A percentile compares a stretch with the other conserved stretches of the same genome.
These are phyloP conservation scores for Agrochola lychnidis DNA, from an alignment of 2,888 invertebrate species.

Conservation along the genomic window DNA sequence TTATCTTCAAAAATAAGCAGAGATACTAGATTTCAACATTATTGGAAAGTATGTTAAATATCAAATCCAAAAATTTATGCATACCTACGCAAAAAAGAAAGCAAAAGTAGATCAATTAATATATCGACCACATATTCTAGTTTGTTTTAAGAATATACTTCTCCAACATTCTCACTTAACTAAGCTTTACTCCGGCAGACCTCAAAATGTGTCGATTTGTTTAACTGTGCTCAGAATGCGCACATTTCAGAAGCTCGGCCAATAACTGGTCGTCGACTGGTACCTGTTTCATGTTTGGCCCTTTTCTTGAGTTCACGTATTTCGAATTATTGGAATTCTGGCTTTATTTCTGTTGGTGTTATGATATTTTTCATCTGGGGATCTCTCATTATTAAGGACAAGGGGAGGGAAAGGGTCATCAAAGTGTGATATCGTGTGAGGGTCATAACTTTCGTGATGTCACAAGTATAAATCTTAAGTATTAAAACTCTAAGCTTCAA, in stretches of 20 bases:
- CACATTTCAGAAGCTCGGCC: conserved; percentile 41
- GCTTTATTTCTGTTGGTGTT: neutral
- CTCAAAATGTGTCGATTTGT: conserved; percentile 60
- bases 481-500: neutral
- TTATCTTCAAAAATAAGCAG: neutral
- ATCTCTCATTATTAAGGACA: neutral
- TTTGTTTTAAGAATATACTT: neutral
- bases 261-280: conserved; percentile 46
- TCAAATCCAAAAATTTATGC: conserved; percentile 22
- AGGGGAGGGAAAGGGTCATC: neutral
- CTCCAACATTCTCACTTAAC: conserved; percentile 12
- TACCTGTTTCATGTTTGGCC: conserved; percentile 58
- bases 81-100: conserved; percentile 39
- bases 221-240: conserved; percentile 59
- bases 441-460: too few species aligned
- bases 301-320: conserved; percentile 41
- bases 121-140: conserved; percentile 19
- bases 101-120: conserved; percentile 24
- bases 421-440: neutral
- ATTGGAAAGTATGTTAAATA: conserved; percentile 35
- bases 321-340: conserved; percentile 33
- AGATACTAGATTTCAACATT: neutral
- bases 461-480: neutral
- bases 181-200: conserved; percentile 6
- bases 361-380: neutral